Evolutionary conservation across 2,797 vertebrate genomes (phyloP).

Genomic region (Bovichtus diacanthus): DNA sequence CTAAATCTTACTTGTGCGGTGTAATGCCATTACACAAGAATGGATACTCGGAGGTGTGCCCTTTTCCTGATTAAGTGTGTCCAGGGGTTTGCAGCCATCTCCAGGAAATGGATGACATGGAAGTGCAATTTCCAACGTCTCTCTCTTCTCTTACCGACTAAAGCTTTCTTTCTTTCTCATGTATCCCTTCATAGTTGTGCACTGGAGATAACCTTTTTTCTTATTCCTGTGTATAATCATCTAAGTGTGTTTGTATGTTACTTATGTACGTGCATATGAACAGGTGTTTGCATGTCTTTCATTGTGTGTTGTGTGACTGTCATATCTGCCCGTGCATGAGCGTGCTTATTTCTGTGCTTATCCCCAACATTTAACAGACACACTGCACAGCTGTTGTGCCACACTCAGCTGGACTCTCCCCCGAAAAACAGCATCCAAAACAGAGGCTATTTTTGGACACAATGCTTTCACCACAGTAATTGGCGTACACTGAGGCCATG

Average conservation of each 20-base stretch:
- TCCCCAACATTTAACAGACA: slow-evolving; percentile 51
- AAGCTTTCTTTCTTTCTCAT: slow-evolving; percentile 54
- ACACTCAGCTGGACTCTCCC: slow-evolving; percentile 35
- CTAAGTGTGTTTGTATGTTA: slow-evolving; percentile 15
- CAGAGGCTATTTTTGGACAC: slow-evolving; percentile 76
- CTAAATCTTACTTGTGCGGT: slow-evolving; percentile 89
- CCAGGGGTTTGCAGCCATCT: slow-evolving; percentile 85
- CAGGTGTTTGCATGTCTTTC: slow-evolving; percentile 3
- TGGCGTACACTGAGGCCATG: slow-evolving; percentile 54
- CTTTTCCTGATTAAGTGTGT: slow-evolving; percentile 89
- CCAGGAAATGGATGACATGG: slow-evolving; percentile 81
- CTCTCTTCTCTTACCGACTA: slow-evolving; percentile 70
- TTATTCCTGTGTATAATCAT: slow-evolving; percentile 5
- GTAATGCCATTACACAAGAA: slow-evolving; percentile 89
- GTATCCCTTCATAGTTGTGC: slow-evolving; percentile 26
- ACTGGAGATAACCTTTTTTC: slow-evolving; percentile 40
- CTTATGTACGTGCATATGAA: neutral
- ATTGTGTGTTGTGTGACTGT: slow-evolving; percentile 9
- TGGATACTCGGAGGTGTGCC: slow-evolving; percentile 88
- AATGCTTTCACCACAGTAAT: slow-evolving; percentile 66
- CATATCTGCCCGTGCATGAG: slow-evolving; percentile 8
- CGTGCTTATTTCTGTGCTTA: slow-evolving; percentile 10
- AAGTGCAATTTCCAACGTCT: slow-evolving; percentile 79
- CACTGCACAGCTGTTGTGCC: slow-evolving; percentile 54
- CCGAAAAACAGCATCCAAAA: slow-evolving; percentile 63